Base-by-base conservation (phyloP, 2,797 vertebrate species). In the Apogon talboti region DNA sequence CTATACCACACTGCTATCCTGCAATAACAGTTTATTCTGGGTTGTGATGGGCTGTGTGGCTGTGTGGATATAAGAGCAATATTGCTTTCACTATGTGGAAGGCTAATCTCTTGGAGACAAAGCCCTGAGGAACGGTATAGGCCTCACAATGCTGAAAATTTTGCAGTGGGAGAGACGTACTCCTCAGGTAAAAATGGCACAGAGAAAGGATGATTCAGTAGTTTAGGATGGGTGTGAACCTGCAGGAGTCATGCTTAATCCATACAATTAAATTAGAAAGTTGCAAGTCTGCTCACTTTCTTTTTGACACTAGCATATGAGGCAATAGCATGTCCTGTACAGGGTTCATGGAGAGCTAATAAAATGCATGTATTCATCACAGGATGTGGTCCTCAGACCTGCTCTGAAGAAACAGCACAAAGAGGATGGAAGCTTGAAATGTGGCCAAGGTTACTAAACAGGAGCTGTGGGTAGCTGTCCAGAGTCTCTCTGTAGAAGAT, bases 91-190 rank as follows among this genome's bases (percentile, higher is more conserved):
- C 45, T 37, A 12, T 55, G 51, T 72, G 55, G 66, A 41, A 41
- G 41, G 50, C 69, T 73, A 66, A 78, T 82, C 50, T 72, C 57
- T 35, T 15, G 15, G 38, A 83, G 49, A 73, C 56, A 68, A 66
- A 54, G 50, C 76, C 72, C 70, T 19, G 9, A 74, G 55, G 68
- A 74, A 55, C 61, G 65, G 63, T 58, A 47, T 49, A 7, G 66
- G 33, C 33, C 33, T 35, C 33, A 35, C 33, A 35, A 35, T 35
- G 8, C 33, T 9, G 33, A 35, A 30, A 30, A 8, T 35, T 35
- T 35, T 35, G 7, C 33, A 35, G 33, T 1, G 9, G 33, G 9
- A 10, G 9, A 35, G 33, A 35, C 33, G 10, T 35, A 8, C 33
- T 35, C 33, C 24, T 28, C 24, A 6, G 24, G 24, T 28, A 28